These are phyloP conservation scores for Drosophila maculinotata DNA, from an alignment of 2,888 invertebrate genomes.

Conservation along the genomic window DNA sequence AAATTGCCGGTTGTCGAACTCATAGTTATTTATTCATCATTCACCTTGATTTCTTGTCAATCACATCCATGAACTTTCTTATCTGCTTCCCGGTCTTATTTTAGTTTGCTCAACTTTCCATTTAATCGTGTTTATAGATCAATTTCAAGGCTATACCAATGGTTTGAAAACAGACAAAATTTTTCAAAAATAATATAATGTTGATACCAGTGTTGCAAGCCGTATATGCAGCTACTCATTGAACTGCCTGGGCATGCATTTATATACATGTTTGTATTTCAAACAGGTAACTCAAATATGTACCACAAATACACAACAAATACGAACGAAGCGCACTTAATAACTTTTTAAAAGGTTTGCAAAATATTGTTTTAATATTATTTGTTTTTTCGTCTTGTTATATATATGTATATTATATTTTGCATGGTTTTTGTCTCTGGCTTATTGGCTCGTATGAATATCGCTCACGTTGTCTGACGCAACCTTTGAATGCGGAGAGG, in stretches of 20 bases:
- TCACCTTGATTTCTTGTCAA: neutral
- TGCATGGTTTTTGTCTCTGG: conserved; percentile 23
- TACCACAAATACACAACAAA: conserved; percentile 45
- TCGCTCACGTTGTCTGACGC: conserved; percentile 66
- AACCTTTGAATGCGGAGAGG: conserved; percentile 52
- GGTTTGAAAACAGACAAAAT: neutral
- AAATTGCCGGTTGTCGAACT: neutral
- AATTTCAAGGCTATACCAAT: neutral
- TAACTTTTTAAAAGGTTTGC: conserved; percentile 68
- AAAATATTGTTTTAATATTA: conserved; percentile 70
- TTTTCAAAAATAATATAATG: too few species aligned
- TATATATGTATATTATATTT: conserved; percentile 13
- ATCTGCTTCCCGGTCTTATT: neutral
- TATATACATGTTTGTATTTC: conserved; percentile 15
- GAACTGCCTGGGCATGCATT: conserved; percentile 20
- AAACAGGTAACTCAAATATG: conserved; percentile 48
- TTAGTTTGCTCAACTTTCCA: neutral
- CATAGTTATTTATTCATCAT: too few species aligned
- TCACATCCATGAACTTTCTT: neutral
- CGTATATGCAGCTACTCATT: conserved; percentile 17
- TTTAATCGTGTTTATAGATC: neutral
- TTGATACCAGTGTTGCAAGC: conserved; percentile 14
- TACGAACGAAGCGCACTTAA: conserved; percentile 53
- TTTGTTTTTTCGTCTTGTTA: conserved; percentile 42
- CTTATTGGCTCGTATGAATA: conserved; percentile 59